Evolutionary conservation across 2,888 invertebrate genomes (phyloP), one percentile per base, ranked within the genome.

Genomic region (Drosophila nr. medialis): DNA sequence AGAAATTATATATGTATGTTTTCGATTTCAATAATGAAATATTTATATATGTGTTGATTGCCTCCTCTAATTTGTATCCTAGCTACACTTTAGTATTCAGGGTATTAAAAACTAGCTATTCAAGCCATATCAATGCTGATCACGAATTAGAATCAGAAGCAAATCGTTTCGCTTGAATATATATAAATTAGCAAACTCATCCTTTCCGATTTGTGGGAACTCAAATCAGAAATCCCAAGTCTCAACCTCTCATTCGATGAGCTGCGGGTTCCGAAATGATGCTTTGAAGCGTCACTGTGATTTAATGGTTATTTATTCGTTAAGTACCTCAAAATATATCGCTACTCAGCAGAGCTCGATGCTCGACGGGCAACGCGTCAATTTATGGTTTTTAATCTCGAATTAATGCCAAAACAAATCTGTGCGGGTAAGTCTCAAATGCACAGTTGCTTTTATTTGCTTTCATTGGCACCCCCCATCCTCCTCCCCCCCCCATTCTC

Each of bases 381-480:
- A 64, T 72, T 84, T 70, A 73, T 63, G 80, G 72, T 66, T 76
- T 71, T 79, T 85, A 85, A 87, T 87, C 87, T 73, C 72, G 63
- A 83, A 74, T 81, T 75, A 85, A 85, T 81, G 69, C 75, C 81
- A 72, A 73, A 87, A 77, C 75, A 87, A 85, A 87, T 83, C 87
- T 75, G 77, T 83, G 85, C 83, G 83, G 85, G 85, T 68, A 45
- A 75, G 56, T 53, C 30, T 62, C 60, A 66, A 72, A 66, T 66
- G 42, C 49, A 64, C 62, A 48, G 50, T 64, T 68, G 55, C 53
- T 76, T 84, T 81, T 81, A 72, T 78, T 80, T 87, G 73, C 68
- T 79, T 72, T 67, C 40, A 60, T 64, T 75, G 45, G 45, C 45
- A 45, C 45, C 45, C 21, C 3, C 21, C 11, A 21, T 21, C 10